Percentiles rank a stretch among this genome's conserved stretches.
phyloP scores from a whole-genome alignment of 2,113 vertebrate species.

The Fulica atra region DNA sequence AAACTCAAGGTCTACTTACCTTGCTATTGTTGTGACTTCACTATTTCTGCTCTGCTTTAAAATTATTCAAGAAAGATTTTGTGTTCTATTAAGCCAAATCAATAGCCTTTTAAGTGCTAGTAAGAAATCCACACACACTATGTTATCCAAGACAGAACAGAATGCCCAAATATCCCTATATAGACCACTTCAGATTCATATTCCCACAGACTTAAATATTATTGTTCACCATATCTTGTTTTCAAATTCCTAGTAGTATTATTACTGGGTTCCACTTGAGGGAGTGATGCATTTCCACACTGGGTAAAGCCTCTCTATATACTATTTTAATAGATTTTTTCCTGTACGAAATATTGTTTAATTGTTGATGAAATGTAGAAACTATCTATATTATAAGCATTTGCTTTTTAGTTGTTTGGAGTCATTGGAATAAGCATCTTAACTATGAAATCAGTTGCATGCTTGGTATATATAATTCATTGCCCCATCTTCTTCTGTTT shows the following conservation, averaged over 20 bases:
- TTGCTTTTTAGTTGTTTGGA: background rate
- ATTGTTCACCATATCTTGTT: background rate
- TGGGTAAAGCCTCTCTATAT: background rate
- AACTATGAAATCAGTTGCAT: background rate
- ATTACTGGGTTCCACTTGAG: background rate
- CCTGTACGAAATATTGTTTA: background rate
- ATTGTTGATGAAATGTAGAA: background rate
- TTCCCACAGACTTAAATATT: background rate
- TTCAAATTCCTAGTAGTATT: background rate
- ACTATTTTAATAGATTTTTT: background rate
- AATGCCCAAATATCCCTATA: background rate
- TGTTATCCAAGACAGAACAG: background rate
- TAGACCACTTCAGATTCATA: background rate
- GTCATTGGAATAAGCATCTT: background rate
- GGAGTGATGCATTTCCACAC: background rate
- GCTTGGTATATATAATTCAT: background rate
- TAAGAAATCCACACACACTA: background rate
- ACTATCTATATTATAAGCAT: background rate
- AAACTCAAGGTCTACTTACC: background rate
- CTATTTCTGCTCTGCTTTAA: background rate
- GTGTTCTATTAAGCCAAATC: background rate
- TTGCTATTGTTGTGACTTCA: background rate
- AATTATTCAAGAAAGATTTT: background rate
- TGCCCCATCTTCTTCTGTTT: background rate
- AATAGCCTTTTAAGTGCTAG: background rate